Evolutionary conservation across 1,140 invertebrate genomes (phyloP), one percentile per base, ranked within the genome.

Genomic region (Calliphora vicina): DNA sequence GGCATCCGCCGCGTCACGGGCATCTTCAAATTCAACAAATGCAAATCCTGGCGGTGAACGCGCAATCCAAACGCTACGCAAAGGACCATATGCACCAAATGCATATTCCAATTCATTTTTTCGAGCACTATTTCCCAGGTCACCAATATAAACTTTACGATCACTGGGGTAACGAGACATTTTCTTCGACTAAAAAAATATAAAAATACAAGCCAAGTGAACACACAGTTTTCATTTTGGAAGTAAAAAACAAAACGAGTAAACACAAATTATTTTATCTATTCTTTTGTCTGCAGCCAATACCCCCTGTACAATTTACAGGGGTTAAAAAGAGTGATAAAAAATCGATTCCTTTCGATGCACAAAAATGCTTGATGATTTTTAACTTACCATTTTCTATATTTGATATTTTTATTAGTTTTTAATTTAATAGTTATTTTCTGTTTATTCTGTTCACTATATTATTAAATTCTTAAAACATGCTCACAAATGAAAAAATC

Each of bases 111-210:
- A 90, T 90, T 98, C 96, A 87, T 96, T 96, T 90, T 97, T 96
- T 23, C 96, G 96, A n/a, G 96, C 96, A 89, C 94, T 96, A 87
- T 94, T 95, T 76, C 94, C 96, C 88, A 99, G 92, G 92, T 99
- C 97, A 50, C 98, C 98, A 27, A 99, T 97, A 91, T 99, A 99
- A 12, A 99, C 95, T 91, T 99, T 99, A 86, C 97, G 97, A 89
- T 99, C 98, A 67, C 94, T 93, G 82, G 94, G 94, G 90, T 96
- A 95, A 67, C 95, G 93, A 83, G 95, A 95, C 95, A 96, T 96
- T 86, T 86, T 87, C 61, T 87, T 84, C n/a, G 83, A 82, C 83
- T 84, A 29, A 29, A 74, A 43, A 78, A 67, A 67, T 23, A 67
- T 20, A 67, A 67, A 20, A 5, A n/a, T 57, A 15, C 15, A 57